phyloP scores from a whole-genome alignment of 1,140 invertebrate genomes.

The Zaprionus kolodkinae region DNA sequence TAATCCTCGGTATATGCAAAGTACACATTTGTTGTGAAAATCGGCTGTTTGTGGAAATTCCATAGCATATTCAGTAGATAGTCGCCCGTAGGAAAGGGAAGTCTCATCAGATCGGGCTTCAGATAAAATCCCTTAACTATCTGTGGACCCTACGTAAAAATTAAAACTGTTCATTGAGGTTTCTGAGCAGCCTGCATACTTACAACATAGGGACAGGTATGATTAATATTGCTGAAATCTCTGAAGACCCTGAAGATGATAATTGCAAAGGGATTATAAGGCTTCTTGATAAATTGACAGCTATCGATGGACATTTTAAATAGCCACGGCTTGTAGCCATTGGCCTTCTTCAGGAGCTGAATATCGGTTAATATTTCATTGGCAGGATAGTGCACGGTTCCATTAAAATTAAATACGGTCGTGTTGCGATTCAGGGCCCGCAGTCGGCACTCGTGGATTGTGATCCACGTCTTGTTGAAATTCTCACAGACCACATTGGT shows the following conservation, averaged over 20 bases:
- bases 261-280: slow-evolving; percentile 13
- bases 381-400: background rate
- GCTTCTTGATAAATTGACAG: slow-evolving; percentile 11
- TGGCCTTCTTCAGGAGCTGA: slow-evolving; percentile 15
- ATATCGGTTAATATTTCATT: background rate
- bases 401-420: slow-evolving; percentile 5
- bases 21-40: background rate
- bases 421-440: slow-evolving; percentile 13
- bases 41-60: background rate
- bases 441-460: background rate
- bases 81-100: background rate
- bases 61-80: slow-evolving; percentile 3
- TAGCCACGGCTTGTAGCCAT: slow-evolving; percentile 23
- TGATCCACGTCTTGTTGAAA: background rate
- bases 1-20: background rate
- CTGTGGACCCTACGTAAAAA: too few relatives aligned
- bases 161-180: too few relatives aligned
- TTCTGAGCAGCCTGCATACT: background rate
- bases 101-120: background rate
- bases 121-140: slow-evolving; percentile 3
- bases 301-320: slow-evolving; percentile 4
- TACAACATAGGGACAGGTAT: slow-evolving; percentile 15
- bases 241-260: background rate
- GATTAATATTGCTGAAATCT: slow-evolving; percentile 8
- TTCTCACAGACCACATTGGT: background rate